A percentile compares a stretch with the other conserved stretches of the same genome.
Conservation (phyloP, 53 echinoderm and acorn worm genomes). For the Zoroaster sp. region DNA sequence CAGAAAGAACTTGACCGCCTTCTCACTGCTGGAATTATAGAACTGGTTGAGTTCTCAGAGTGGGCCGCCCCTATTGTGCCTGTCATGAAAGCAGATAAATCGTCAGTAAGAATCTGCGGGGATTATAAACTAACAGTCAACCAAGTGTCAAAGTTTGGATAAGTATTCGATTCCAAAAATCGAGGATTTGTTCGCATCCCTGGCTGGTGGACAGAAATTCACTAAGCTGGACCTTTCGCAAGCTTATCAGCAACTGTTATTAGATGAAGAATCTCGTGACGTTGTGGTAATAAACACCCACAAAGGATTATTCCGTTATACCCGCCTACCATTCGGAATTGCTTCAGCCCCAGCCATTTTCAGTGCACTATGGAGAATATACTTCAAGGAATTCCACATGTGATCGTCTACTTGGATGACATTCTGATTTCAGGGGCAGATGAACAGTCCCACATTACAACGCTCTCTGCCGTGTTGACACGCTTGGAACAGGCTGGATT, state of each 20-base stretch:
- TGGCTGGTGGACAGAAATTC: conserved; percentile 60
- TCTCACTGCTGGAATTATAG: background rate
- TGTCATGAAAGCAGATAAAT: conserved; percentile 20
- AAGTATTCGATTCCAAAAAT: conserved; percentile 58
- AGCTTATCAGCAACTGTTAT: conserved; percentile 64
- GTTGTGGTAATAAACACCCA: conserved; percentile 58
- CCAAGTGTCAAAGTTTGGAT: no score
- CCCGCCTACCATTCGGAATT: conserved; percentile 22
- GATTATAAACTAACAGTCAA: no score
- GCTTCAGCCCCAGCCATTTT: conserved; percentile 52
- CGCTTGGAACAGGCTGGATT: conserved; percentile 10
- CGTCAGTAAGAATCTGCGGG: conserved; percentile 57
- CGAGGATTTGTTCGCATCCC: conserved; percentile 59
- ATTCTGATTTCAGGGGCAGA: conserved; percentile 48
- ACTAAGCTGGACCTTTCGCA: conserved; percentile 62
- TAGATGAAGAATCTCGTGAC: conserved; percentile 58
- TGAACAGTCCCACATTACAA: conserved; percentile 36
- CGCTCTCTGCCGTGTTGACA: background rate
- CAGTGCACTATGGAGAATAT: conserved; percentile 48
- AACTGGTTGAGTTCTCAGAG: conserved; percentile 11
- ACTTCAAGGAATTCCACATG: conserved; percentile 54
- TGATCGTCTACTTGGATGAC: conserved; percentile 55
- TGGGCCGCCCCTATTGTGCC: conserved; percentile 62
- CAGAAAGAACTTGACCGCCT: conserved; percentile 33
- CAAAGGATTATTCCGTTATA: conserved; percentile 47